Conservation (phyloP, 2,888 invertebrate genomes). For the Drosophila kuntzei region DNA sequence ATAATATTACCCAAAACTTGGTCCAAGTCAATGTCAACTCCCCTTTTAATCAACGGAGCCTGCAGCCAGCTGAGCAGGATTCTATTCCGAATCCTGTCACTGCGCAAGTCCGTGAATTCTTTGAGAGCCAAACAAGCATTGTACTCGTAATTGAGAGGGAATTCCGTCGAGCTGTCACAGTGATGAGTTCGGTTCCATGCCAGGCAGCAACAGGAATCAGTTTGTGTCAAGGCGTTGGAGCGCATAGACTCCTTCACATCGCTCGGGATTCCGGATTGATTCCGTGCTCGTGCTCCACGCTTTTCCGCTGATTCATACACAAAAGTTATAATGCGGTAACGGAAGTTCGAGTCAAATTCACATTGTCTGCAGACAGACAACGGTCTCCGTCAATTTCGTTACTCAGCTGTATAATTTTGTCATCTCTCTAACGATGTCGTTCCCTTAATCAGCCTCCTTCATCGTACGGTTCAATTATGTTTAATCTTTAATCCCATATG, state of each 20-base stretch:
- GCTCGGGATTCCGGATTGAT: neutral
- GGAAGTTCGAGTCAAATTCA: conserved; percentile 11
- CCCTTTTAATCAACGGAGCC: conserved; percentile 15
- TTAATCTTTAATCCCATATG: neutral
- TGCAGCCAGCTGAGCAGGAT: conserved; percentile 35
- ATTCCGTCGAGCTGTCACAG: conserved; percentile 19
- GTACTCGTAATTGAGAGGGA: conserved; percentile 5
- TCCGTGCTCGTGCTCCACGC: conserved; percentile 5
- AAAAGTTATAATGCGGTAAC: conserved; percentile 32
- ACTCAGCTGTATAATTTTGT: conserved; percentile 14
- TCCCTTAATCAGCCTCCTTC: neutral
- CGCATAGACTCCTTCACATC: conserved; percentile 32
- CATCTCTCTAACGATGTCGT: conserved; percentile 5
- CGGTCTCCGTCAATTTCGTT: conserved; percentile 7
- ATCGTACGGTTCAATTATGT: neutral
- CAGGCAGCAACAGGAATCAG: conserved; percentile 73
- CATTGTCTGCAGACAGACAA: conserved; percentile 28
- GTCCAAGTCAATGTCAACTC: conserved; percentile 12
- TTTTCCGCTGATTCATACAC: conserved; percentile 20
- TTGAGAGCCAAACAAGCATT: conserved; percentile 7
- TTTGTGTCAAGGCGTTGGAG: conserved; percentile 59
- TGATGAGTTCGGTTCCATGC: conserved; percentile 3
- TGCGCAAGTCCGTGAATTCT: conserved; percentile 56
- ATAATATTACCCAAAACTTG: conserved; percentile 18
- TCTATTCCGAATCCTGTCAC: conserved; percentile 39